These are phyloP conservation scores for Didymodactylos carnosus DNA, from an alignment of 2,888 invertebrate species.

Conservation along the genomic window DNA sequence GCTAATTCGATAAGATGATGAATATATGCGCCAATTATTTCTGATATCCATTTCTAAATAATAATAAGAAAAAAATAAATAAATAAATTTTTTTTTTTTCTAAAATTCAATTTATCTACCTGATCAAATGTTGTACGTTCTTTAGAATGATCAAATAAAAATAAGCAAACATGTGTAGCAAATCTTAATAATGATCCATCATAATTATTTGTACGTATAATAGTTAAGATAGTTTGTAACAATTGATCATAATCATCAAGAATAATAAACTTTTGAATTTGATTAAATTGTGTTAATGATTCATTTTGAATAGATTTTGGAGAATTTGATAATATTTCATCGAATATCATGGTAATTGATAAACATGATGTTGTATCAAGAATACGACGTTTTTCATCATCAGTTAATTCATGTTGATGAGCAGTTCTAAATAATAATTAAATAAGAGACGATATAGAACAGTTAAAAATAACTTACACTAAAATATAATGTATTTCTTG, in stretches of 20 bases:
- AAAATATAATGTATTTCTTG: constrained; percentile 3
- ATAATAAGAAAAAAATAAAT: no score
- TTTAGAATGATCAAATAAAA: not conserved
- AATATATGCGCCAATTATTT: no score
- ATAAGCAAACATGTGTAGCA: constrained; percentile 11
- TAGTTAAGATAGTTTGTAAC: not conserved
- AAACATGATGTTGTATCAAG: no score
- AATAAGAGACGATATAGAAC: not conserved
- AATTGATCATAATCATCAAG: not conserved
- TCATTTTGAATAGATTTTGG: not conserved
- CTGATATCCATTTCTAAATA: no score
- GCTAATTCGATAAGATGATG: constrained; percentile 50
- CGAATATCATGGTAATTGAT: not conserved
- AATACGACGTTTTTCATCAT: not conserved
- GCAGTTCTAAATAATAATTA: not conserved
- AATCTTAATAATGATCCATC: constrained; percentile 3
- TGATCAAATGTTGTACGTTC: no score
- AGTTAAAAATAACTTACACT: not conserved
- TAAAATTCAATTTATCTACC: no score
- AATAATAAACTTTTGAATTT: not conserved
- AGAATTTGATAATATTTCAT: not conserved
- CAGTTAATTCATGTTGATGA: not conserved
- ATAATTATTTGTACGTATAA: not conserved
- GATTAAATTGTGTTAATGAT: not conserved
- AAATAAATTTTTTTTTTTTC: no score